phyloP scores from a whole-genome alignment of 2,797 vertebrate genomes.

The Emys orbicularis region DNA sequence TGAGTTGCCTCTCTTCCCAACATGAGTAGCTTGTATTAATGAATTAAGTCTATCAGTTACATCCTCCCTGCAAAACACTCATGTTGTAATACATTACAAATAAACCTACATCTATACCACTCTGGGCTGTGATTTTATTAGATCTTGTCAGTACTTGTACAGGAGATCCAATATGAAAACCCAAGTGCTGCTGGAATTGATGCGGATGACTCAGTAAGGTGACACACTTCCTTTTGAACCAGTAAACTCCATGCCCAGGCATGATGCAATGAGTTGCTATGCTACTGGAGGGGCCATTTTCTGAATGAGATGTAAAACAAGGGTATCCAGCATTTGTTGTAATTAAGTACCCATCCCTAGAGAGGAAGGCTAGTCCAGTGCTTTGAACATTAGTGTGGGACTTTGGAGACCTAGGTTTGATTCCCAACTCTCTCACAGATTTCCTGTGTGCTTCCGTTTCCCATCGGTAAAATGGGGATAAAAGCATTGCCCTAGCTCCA shows the following conservation, averaged over 20 bases:
- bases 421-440: no score
- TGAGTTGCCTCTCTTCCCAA: slow-evolving; percentile 88
- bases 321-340: background rate
- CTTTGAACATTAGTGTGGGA: background rate
- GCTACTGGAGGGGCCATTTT: background rate
- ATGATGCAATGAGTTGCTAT: background rate
- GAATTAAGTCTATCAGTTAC: slow-evolving; percentile 79
- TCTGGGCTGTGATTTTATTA: background rate
- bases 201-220: background rate
- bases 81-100: background rate
- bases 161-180: background rate
- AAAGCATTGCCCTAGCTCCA: background rate
- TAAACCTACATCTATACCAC: background rate
- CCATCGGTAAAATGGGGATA: background rate
- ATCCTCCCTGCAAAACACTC: slow-evolving; percentile 81
- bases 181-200: background rate
- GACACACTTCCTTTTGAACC: background rate
- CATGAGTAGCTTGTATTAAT: slow-evolving; percentile 82
- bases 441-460: no score
- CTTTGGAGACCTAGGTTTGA: no score
- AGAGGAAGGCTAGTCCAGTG: background rate
- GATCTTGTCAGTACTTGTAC: background rate
- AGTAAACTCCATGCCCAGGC: background rate
- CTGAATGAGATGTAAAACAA: background rate
- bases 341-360: background rate